Conservation (phyloP, 2,888 invertebrate genomes). For the Brachylomia viminalis region DNA sequence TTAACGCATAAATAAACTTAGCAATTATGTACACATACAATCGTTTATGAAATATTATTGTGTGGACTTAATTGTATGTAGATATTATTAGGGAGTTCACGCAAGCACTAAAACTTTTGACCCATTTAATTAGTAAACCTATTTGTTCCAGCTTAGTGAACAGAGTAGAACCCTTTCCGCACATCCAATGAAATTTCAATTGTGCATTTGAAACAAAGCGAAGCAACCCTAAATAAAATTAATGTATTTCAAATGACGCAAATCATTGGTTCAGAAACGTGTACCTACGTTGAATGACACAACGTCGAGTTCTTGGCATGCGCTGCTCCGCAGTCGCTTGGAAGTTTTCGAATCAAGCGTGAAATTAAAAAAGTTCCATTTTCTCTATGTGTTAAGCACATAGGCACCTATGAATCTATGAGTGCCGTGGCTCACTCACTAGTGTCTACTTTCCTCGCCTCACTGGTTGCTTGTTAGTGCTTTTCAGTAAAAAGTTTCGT, state of each 20-base stretch:
- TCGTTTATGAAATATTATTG: conserved; percentile 26
- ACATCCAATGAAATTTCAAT: conserved; percentile 24
- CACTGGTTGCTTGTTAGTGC: conserved; percentile 70
- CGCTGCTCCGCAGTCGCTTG: conserved; percentile 71
- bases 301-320: conserved; percentile 75
- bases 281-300: conserved; percentile 68
- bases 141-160: conserved; percentile 43
- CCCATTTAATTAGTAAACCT: conserved; percentile 39
- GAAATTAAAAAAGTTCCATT: conserved; percentile 89
- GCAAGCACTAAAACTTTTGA: conserved; percentile 34
- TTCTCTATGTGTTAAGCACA: conserved; percentile 71
- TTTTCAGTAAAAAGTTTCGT: conserved; percentile 70
- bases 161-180: conserved; percentile 27
- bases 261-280: conserved; percentile 57
- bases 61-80: conserved; percentile 7
- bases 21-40: conserved; percentile 22
- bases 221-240: conserved; percentile 62
- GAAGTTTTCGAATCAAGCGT: conserved; percentile 86
- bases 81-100: conserved; percentile 20
- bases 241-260: conserved; percentile 69
- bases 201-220: conserved; percentile 50
- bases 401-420: conserved; percentile 72
- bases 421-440: conserved; percentile 63
- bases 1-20: conserved; percentile 24
- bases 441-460: conserved; percentile 69